Evolutionary conservation across 2,888 invertebrate species (phyloP).

Genomic region (Hyppa rectilinea): DNA sequence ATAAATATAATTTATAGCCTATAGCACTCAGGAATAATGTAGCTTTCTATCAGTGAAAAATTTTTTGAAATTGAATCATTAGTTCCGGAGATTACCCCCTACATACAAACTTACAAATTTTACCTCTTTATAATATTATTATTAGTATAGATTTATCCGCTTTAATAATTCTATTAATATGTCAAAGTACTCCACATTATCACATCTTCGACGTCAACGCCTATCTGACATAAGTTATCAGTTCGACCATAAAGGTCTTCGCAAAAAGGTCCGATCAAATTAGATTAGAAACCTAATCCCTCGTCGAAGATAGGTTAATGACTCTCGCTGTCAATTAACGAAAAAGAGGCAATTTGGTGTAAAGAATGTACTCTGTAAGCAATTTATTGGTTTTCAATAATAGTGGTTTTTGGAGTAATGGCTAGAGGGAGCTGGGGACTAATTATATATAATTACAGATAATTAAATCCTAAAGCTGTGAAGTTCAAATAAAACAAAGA

Average conservation of each 20-base stretch:
- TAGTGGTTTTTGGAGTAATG: conserved; percentile 34
- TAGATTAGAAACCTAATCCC: conserved; percentile 45
- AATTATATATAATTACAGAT: conserved; percentile 35
- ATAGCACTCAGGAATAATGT: too few species aligned
- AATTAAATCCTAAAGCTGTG: conserved; percentile 15
- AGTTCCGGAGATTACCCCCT: too few species aligned
- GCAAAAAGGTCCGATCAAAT: conserved; percentile 41
- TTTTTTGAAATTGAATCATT: too few species aligned
- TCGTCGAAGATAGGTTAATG: conserved; percentile 44
- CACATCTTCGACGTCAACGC: background rate
- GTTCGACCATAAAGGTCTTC: conserved; percentile 7
- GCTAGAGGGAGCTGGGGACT: conserved; percentile 10
- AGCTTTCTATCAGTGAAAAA: too few species aligned
- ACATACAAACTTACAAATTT: too few species aligned
- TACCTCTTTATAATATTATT: too few species aligned
- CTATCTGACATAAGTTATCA: conserved; percentile 4
- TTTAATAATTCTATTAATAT: background rate
- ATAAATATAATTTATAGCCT: too few species aligned
- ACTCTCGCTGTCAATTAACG: conserved; percentile 52
- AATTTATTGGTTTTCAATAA: conserved; percentile 52
- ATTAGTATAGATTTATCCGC: too few species aligned
- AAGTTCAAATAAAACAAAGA: background rate
- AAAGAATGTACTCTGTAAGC: conserved; percentile 38
- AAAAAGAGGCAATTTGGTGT: conserved; percentile 41
- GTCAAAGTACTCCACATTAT: conserved; percentile 7